Conservation (phyloP, 2,797 vertebrate genomes). For the Ibycter americanus region DNA sequence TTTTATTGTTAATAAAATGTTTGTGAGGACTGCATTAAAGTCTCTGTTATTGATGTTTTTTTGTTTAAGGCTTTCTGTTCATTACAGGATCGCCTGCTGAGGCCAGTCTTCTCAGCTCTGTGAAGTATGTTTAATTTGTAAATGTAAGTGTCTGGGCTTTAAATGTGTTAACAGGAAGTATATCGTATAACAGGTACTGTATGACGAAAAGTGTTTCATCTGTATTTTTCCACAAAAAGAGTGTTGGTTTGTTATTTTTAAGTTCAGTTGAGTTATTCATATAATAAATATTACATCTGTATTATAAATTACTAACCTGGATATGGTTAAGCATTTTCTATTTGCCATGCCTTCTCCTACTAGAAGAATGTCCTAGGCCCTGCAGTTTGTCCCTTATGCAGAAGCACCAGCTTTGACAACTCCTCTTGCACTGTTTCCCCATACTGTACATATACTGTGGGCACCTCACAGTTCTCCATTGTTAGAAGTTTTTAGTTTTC, state of each 20-base stretch:
- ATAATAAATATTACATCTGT: not conserved
- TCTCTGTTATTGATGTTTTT: conserved; percentile 30
- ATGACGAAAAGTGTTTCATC: not conserved
- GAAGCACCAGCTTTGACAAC: not conserved
- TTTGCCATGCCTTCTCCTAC: not conserved
- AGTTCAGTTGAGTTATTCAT: not conserved
- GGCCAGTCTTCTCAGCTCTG: conserved; percentile 80
- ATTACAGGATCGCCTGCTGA: conserved; percentile 83
- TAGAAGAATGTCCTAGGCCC: not conserved
- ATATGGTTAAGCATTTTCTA: not conserved
- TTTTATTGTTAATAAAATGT: not conserved
- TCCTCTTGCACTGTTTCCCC: not conserved
- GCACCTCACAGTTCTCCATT: not conserved
- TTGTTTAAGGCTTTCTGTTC: conserved; percentile 80
- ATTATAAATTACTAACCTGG: not conserved
- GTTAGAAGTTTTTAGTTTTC: not conserved
- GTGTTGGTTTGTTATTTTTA: not conserved
- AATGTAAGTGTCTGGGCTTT: conserved; percentile 80
- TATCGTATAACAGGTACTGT: not conserved
- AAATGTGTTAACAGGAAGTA: not conserved
- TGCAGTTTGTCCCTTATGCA: not conserved
- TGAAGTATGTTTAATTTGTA: conserved; percentile 85
- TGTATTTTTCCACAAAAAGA: not conserved
- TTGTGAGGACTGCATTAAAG: conserved; percentile 41
- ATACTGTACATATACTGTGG: not conserved